Base-by-base conservation (phyloP, 1,140 invertebrate species). In the Coelopa frigida region DNA sequence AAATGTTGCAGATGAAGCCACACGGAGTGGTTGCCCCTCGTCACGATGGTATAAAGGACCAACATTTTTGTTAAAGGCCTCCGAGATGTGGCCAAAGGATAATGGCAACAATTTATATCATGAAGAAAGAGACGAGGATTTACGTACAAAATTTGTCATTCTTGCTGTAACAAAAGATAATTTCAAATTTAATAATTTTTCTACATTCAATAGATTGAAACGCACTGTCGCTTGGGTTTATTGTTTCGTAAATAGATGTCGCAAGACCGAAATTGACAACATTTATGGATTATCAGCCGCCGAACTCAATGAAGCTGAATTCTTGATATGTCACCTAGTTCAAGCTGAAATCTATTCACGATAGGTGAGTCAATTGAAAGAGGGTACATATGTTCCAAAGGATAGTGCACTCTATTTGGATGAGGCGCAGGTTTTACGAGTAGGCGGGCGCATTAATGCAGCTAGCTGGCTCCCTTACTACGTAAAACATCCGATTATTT, bases 321-420 rank as follows among this genome's bases (percentile, higher is more conserved):
- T 1, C 12, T 18, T 40, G 12, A 1, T 46, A 14, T 37, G 33
- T 12, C 20, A 12, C 12, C 20, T n/a, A 22, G 21, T 27, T 4
- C 45, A 46, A 23, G 14, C 8, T 7, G 36, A 46, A 32, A 11
- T 20, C 3, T 46, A 31, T 15, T 17, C 18, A 3, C 3, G 12
- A 14, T 15, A 46, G 14, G 26, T 46, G n/a, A 5, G 21, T 12
- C 11, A 15, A 7, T 20, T 46, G 24, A 21, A 31, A 8, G 23
- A 31, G 3, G 20, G 14, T 8, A 8, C 12, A 21, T 2, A 18
- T 6, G 8, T 45, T 11, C 11, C 32, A 6, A 45, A 37, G 14
- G 32, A 8, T 20, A 45, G 22, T 26, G 18, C 33, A 1, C 44
- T 35, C 12, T 37, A 37, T 36, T 22, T 45, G 8, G 23, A 45